Evolutionary conservation across 2,113 vertebrate species (phyloP), one percentile per base, ranked within the genome.

Genomic region (Archilochus colubris): DNA sequence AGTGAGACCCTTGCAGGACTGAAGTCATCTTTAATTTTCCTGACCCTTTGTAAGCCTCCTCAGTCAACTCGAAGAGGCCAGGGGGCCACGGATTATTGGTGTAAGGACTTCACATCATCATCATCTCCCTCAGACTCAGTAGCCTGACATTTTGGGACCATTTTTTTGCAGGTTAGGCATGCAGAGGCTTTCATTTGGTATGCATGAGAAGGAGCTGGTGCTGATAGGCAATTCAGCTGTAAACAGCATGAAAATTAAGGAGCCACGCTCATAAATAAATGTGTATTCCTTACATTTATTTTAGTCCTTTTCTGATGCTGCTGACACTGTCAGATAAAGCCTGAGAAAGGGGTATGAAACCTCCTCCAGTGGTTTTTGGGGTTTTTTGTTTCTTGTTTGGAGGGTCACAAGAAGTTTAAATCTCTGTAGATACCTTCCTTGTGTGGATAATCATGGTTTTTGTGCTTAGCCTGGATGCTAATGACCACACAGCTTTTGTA

Each of bases 1-100:
- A n/a, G 1, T 1, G 51, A 66, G 67, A 80, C 19, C 46, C 66
- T 82, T 58, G 69, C 84, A 91, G 92, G 79, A 33, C 82, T 40
- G 46, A 67, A 95, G 69, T 93, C 53, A 38, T 82, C 86, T 84
- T 94, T 73, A 44, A 89, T 96, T 94, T 95, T 82, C 58, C 36
- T 36, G 40, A 89, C 61, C 57, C 66, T 40, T 2, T 57, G 17
- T 81, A 66, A 88, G 68, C n/a, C 63, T 50, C 14, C 27, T 93
- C 57, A 43, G 80, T 53, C 1, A 8, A 88, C 50, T 61, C 79
- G 55, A 24, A 23, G 9, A 8, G 72, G 67, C 79, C 8, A 5
- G 4, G 2, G 72, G 74, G 77, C 81, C 59, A 8, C 2, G 10
- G 73, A 23, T 84, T 89, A 20, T 25, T 12, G 55, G 40, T 70